phyloP scores from a whole-genome alignment of 2,113 vertebrate genomes.

The Xenotilapia longispinis region DNA sequence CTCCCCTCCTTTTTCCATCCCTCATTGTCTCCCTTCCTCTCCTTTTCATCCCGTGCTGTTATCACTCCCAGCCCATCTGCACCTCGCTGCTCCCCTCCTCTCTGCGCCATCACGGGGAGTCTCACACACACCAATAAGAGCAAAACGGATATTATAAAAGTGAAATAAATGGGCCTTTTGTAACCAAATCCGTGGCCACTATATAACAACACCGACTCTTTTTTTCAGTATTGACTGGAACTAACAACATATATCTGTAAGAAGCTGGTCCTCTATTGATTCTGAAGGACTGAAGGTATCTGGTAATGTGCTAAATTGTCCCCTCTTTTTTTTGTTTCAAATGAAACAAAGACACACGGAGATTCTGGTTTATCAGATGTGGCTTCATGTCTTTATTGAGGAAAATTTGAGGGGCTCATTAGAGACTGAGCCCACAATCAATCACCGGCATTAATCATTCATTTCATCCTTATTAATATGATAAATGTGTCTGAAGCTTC shows the following conservation, averaged over 20 bases:
- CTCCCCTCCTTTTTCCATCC: slow-evolving; percentile 3
- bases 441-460: slow-evolving; percentile 55
- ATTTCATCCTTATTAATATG: slow-evolving; percentile 51
- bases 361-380: not conserved
- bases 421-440: slow-evolving; percentile 14
- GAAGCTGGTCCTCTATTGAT: not conserved
- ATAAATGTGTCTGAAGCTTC: slow-evolving; percentile 40
- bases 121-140: not conserved
- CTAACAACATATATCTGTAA: not conserved
- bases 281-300: not conserved
- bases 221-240: not conserved
- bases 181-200: not conserved
- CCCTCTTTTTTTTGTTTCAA: slow-evolving; percentile 24
- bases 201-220: slow-evolving; percentile 1
- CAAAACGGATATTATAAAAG: slow-evolving; percentile 37
- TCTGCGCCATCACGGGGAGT: slow-evolving; percentile 4
- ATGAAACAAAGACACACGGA: slow-evolving; percentile 15
- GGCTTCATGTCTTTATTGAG: not conserved
- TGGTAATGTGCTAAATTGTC: not conserved
- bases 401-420: slow-evolving; percentile 24
- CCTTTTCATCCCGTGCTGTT: slow-evolving; percentile 48
- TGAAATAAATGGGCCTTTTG: slow-evolving; percentile 34
- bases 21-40: slow-evolving; percentile 50
- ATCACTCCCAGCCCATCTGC: slow-evolving; percentile 60
- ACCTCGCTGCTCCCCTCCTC: slow-evolving; percentile 21